Evolutionary conservation across 2,888 invertebrate genomes (phyloP).

Genomic region (Lochmaea capreae): DNA sequence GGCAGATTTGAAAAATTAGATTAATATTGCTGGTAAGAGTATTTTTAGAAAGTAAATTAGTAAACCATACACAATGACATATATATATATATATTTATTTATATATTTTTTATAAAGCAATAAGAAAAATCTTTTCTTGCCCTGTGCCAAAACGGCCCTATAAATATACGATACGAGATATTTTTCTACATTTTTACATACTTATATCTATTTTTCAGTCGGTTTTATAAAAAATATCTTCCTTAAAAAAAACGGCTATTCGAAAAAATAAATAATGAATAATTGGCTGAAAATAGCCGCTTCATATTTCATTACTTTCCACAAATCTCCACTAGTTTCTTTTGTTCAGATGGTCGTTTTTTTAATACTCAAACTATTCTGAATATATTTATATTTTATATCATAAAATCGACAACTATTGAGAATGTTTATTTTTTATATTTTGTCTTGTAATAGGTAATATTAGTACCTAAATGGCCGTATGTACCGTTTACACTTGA

Average conservation of each 20-base stretch:
- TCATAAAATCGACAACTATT: no score
- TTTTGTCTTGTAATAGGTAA: no score
- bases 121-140: slow-evolving; percentile 1
- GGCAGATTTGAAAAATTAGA: not conserved
- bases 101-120: slow-evolving; percentile 8
- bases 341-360: no score
- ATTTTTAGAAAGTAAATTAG: not conserved
- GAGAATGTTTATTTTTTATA: no score
- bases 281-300: not conserved
- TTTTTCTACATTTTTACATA: slow-evolving; percentile 17
- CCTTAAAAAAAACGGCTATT: not conserved
- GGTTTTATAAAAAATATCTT: not conserved
- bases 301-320: no score
- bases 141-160: not conserved
- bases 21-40: not conserved
- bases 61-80: not conserved
- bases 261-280: not conserved
- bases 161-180: not conserved
- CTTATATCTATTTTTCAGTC: slow-evolving; percentile 1
- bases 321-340: no score
- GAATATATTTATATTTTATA: no score
- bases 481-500: no score
- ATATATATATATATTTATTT: no score
- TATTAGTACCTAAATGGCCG: no score
- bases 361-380: no score